Conservation (phyloP, 2,797 vertebrate genomes). For the Sylvia borin region DNA sequence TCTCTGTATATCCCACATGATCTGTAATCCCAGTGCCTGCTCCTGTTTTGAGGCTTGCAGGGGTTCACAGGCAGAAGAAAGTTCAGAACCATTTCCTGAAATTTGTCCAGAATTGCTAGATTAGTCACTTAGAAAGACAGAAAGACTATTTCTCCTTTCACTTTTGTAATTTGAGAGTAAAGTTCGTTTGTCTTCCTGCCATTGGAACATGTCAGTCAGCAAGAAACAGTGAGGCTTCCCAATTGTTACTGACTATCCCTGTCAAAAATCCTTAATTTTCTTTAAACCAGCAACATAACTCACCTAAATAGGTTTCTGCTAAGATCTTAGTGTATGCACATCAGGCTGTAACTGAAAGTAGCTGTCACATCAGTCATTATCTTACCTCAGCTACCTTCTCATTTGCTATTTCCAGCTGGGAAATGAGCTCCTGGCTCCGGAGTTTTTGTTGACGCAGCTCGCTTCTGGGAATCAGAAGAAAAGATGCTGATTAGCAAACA, state of each 20-base stretch:
- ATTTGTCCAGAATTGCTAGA: not conserved
- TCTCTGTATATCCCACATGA: not conserved
- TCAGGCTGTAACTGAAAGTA: not conserved
- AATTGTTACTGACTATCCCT: not conserved
- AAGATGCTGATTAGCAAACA: constrained; percentile 38
- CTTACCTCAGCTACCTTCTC: constrained; percentile 86
- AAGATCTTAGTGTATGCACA: not conserved
- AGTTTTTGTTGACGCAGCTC: constrained; percentile 90
- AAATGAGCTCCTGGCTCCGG: constrained; percentile 83
- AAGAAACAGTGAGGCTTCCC: not conserved
- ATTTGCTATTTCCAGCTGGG: constrained; percentile 85
- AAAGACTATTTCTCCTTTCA: not conserved
- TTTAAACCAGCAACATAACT: constrained; percentile 13
- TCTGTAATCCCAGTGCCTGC: not conserved
- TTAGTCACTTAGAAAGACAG: not conserved
- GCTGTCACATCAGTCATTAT: not conserved
- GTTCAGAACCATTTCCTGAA: not conserved
- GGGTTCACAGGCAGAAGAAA: not conserved
- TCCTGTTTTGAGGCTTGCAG: not conserved
- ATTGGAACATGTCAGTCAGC: not conserved
- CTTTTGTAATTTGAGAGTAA: not conserved
- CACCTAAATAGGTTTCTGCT: constrained; percentile 14
- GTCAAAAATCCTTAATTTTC: not conserved
- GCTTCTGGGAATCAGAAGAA: constrained; percentile 77
- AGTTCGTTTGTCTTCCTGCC: not conserved